Conservation (phyloP, 2,888 invertebrate genomes). For the Hemithea aestivaria region DNA sequence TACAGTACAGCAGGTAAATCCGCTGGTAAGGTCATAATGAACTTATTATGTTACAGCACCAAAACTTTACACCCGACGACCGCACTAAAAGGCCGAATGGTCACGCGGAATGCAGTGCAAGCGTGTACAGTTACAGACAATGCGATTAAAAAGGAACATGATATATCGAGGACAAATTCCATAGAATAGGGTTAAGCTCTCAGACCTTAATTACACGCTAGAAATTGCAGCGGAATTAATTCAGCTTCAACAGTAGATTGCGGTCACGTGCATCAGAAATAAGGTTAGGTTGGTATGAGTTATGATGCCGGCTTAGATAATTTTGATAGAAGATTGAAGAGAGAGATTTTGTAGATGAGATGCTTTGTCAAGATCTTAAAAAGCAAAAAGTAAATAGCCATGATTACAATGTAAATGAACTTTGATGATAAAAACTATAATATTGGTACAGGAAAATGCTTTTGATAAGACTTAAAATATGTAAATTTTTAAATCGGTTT, state of each 20-base stretch:
- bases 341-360: background rate
- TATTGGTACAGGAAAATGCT: too few relatives aligned
- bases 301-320: too few relatives aligned
- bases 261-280: conserved; percentile 5
- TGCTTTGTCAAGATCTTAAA: too few relatives aligned
- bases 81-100: conserved; percentile 35
- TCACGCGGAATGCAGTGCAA: conserved; percentile 50
- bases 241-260: conserved; percentile 8
- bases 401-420: too few relatives aligned
- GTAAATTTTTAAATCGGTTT: too few relatives aligned
- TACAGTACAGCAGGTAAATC: too few relatives aligned
- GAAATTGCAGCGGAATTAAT: conserved; percentile 15
- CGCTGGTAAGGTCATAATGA: too few relatives aligned
- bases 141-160: conserved; percentile 31
- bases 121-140: conserved; percentile 43
- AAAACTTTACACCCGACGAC: conserved; percentile 5
- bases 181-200: conserved; percentile 21
- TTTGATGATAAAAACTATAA: too few relatives aligned
- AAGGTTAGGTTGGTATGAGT: conserved; percentile 1
- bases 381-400: too few relatives aligned
- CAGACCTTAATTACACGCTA: conserved; percentile 14
- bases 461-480: too few relatives aligned
- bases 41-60: background rate
- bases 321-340: background rate
- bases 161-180: conserved; percentile 28